phyloP scores from a whole-genome alignment of 2,888 invertebrate species.

The Meganola albula region DNA sequence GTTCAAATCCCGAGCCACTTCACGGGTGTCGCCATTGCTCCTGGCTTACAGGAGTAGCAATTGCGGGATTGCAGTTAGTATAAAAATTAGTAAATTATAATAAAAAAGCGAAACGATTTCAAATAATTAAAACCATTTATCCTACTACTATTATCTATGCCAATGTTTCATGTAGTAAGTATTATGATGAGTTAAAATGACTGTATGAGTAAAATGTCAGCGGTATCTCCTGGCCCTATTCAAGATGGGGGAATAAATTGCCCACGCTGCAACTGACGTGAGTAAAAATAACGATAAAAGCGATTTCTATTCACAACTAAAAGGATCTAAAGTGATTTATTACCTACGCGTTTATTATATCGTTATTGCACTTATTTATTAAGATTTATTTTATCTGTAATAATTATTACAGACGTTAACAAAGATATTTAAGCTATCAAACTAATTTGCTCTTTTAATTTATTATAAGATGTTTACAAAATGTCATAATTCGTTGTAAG shows the following conservation, averaged over 20 bases:
- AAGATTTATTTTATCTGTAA: conserved; percentile 8
- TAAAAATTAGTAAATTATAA: not conserved
- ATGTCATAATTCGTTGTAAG: not conserved
- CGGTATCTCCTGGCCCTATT: conserved; percentile 20
- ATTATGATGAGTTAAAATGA: not conserved
- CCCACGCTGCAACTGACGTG: conserved; percentile 41
- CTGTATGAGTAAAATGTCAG: not conserved
- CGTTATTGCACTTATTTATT: conserved; percentile 13
- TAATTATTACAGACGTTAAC: not conserved
- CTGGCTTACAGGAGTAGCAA: too few relatives aligned
- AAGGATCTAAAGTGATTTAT: conserved; percentile 35
- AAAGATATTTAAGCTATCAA: not conserved
- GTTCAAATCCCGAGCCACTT: too few relatives aligned
- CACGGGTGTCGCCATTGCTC: too few relatives aligned
- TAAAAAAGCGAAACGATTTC: not conserved
- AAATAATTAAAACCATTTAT: not conserved
- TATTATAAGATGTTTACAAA: not conserved
- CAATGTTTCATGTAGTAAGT: too few relatives aligned
- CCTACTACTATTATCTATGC: not conserved
- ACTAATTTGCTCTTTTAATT: not conserved
- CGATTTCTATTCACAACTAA: conserved; percentile 22
- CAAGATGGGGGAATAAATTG: conserved; percentile 29
- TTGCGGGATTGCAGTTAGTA: not conserved
- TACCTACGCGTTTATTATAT: conserved; percentile 11
- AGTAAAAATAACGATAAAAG: conserved; percentile 26